These are phyloP conservation scores for Cynopterus sphinx DNA, from an alignment of 2,797 vertebrate genomes.

Conservation along the genomic window DNA sequence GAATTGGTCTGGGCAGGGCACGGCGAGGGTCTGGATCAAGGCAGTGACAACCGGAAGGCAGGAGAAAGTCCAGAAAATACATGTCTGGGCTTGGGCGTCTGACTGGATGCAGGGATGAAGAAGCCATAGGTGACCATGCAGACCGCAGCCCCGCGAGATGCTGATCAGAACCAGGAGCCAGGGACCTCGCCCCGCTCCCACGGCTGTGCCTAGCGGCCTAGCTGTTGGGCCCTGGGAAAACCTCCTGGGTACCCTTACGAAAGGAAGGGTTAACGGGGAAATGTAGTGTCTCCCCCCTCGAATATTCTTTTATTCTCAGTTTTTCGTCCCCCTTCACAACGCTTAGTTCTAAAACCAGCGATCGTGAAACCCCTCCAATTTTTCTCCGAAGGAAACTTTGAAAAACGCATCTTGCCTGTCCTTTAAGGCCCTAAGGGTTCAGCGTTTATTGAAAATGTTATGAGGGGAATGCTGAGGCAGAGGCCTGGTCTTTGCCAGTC, in stretches of 20 bases:
- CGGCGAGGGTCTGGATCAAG: not conserved
- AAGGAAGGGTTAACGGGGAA: not conserved
- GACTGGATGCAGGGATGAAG: not conserved
- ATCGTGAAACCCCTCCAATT: not conserved
- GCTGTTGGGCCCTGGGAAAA: not conserved
- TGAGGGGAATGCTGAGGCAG: not conserved
- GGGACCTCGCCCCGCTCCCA: not conserved
- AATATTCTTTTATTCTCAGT: not conserved
- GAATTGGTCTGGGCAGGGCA: not conserved
- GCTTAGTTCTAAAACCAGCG: not conserved
- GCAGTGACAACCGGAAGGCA: not conserved
- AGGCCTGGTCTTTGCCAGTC: not conserved
- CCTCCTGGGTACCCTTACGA: not conserved
- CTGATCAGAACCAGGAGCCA: not conserved
- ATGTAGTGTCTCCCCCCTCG: not conserved
- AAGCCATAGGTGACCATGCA: not conserved
- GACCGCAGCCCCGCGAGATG: not conserved
- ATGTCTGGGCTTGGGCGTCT: not conserved
- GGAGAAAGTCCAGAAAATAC: not conserved
- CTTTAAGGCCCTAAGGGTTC: not conserved
- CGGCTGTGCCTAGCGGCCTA: not conserved
- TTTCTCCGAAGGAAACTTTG: conserved; percentile 28
- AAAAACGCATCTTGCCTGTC: not conserved
- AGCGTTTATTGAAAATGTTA: conserved; percentile 53
- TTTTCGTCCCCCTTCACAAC: not conserved